Percentiles rank a stretch among this genome's conserved stretches.
Conservation (phyloP, 1,140 invertebrate species). For the Propsilocerus akamusi region DNA sequence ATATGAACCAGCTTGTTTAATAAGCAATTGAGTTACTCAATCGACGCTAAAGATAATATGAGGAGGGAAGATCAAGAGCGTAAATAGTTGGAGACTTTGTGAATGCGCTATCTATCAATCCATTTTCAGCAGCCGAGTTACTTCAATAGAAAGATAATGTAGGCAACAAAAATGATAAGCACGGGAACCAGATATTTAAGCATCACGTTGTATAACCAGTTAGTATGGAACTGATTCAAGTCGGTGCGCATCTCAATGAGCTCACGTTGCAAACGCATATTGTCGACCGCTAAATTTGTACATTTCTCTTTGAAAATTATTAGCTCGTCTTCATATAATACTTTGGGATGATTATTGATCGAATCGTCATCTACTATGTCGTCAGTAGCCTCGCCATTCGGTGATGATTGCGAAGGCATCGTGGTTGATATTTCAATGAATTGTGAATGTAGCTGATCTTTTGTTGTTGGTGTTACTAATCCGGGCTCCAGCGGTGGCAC, state of each 20-base stretch:
- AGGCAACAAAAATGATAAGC: background rate
- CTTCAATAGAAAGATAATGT: background rate
- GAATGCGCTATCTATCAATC: no score
- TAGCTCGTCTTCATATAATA: conserved; percentile 19
- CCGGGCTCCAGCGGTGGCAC: no score
- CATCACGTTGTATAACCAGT: background rate
- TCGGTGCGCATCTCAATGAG: conserved; percentile 11
- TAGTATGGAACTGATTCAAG: background rate
- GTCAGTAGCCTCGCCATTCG: background rate
- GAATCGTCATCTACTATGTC: conserved; percentile 12
- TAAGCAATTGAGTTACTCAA: no score
- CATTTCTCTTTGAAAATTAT: conserved; percentile 21
- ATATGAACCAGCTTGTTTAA: no score
- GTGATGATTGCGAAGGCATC: no score
- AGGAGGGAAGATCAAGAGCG: no score
- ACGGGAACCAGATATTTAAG: background rate
- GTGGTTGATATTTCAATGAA: no score
- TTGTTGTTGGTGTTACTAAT: no score
- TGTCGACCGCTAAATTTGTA: conserved; percentile 14
- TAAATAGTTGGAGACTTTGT: no score
- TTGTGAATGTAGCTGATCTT: no score
- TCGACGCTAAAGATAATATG: no score
- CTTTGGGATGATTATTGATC: conserved; percentile 12
- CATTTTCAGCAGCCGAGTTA: background rate
- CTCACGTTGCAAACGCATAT: conserved; percentile 16